Evolutionary conservation across 2,113 vertebrate species (phyloP).

Genomic region (Erythrocercus mccallii): DNA sequence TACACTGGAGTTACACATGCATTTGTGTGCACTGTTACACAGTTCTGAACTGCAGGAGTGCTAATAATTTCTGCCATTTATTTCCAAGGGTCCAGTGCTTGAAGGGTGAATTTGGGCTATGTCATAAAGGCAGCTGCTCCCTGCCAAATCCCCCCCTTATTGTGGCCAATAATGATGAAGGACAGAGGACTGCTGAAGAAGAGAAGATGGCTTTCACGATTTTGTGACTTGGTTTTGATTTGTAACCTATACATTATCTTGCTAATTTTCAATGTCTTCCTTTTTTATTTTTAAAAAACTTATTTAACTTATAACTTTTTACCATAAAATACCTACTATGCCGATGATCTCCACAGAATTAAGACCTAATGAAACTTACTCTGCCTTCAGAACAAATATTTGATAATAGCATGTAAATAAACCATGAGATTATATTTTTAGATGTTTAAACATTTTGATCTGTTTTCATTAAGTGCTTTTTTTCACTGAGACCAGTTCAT

Average conservation of each 20-base stretch:
- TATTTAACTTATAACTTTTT: not conserved
- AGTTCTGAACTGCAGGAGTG: not conserved
- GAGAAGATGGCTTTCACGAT: not conserved
- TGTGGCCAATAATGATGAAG: not conserved
- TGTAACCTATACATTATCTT: not conserved
- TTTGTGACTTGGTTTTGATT: not conserved
- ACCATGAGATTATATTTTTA: not conserved
- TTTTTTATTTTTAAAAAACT: not conserved
- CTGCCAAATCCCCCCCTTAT: not conserved
- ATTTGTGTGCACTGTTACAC: not conserved
- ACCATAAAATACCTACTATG: not conserved
- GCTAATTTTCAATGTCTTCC: not conserved
- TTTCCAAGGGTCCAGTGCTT: not conserved
- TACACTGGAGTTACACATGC: rapidly evolving
- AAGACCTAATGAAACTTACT: not conserved
- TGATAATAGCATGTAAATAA: not conserved
- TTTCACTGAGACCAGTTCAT: not conserved
- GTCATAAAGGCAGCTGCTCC: not conserved
- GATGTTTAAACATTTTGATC: not conserved
- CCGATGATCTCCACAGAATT: not conserved
- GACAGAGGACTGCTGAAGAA: not conserved
- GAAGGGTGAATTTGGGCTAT: not conserved
- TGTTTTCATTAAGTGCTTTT: not conserved
- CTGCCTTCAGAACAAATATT: not conserved
- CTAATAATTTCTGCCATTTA: not conserved